A percentile compares a stretch with the other conserved stretches of the same genome.
Conservation (phyloP, 2,797 vertebrate genomes). For the Chloroceryle inda region DNA sequence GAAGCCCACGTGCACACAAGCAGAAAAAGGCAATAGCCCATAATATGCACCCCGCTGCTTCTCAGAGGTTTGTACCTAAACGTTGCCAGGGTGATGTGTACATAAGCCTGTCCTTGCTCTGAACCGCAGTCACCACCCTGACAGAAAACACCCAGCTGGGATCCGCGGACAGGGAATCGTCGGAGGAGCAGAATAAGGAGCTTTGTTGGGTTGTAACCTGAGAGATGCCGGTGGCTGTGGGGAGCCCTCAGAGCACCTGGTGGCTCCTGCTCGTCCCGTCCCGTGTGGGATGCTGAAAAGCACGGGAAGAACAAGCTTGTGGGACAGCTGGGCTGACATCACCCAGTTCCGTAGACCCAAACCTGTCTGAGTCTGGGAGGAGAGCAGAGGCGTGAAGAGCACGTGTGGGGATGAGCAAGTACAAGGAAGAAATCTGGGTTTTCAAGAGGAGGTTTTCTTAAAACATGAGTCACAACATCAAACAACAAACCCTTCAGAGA, state of each 20-base stretch:
- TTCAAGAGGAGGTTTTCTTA: background rate
- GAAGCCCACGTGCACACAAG: background rate
- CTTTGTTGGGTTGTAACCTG: conserved; percentile 78
- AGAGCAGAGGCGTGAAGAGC: rapidly evolving
- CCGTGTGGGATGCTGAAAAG: background rate
- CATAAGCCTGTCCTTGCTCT: conserved; percentile 82
- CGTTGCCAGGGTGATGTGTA: conserved; percentile 78
- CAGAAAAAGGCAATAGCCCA: conserved; percentile 56
- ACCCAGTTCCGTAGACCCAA: background rate
- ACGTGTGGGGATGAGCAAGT: rapidly evolving
- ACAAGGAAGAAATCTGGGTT: background rate
- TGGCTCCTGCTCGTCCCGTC: background rate
- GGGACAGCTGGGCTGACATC: background rate
- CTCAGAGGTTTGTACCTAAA: conserved; percentile 44
- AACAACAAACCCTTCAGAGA: background rate
- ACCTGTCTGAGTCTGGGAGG: rapidly evolving
- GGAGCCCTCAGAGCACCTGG: background rate
- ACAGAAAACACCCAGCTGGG: conserved; percentile 79
- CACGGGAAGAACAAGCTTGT: background rate
- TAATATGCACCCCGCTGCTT: conserved; percentile 49
- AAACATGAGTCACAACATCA: background rate
- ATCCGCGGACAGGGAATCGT: conserved; percentile 79
- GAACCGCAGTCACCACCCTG: conserved; percentile 81
- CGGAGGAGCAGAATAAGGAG: conserved; percentile 48
- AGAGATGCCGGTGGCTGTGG: conserved; percentile 64